These are phyloP conservation scores for Bucco capensis DNA, from an alignment of 2,113 vertebrate genomes.

Conservation along the genomic window DNA sequence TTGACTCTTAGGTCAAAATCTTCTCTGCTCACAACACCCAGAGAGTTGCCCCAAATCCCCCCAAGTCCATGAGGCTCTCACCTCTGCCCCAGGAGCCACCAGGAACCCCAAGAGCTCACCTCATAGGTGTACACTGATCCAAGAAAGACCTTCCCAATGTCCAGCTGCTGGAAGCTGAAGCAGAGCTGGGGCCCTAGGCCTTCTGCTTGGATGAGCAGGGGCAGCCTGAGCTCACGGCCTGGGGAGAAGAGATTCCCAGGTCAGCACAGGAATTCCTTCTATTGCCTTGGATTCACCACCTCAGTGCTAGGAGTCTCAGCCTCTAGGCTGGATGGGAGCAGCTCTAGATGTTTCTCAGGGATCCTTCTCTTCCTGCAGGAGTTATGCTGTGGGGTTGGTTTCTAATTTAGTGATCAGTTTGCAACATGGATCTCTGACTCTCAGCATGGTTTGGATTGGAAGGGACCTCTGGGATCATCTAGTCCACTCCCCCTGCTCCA, in stretches of 20 bases:
- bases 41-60: background rate
- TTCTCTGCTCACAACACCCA: background rate
- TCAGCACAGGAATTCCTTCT: background rate
- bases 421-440: no score
- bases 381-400: background rate
- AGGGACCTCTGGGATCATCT: background rate
- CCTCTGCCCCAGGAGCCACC: background rate
- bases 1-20: rapidly evolving
- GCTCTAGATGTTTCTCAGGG: background rate
- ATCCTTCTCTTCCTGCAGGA: background rate
- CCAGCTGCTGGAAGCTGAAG: conserved; percentile 73
- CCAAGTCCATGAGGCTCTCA: background rate
- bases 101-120: conserved; percentile 64
- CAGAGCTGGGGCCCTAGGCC: conserved; percentile 80
- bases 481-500: no score
- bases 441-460: background rate
- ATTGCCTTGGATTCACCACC: background rate
- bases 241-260: background rate
- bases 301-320: background rate
- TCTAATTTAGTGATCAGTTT: background rate
- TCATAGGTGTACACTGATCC: conserved; percentile 73
- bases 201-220: conserved; percentile 79
- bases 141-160: conserved; percentile 77
- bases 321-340: background rate
- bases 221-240: conserved; percentile 81